A percentile compares a stretch with the other conserved stretches of the same genome.
phyloP scores from a whole-genome alignment of 2,888 invertebrate genomes.

The Nomada flava region DNA sequence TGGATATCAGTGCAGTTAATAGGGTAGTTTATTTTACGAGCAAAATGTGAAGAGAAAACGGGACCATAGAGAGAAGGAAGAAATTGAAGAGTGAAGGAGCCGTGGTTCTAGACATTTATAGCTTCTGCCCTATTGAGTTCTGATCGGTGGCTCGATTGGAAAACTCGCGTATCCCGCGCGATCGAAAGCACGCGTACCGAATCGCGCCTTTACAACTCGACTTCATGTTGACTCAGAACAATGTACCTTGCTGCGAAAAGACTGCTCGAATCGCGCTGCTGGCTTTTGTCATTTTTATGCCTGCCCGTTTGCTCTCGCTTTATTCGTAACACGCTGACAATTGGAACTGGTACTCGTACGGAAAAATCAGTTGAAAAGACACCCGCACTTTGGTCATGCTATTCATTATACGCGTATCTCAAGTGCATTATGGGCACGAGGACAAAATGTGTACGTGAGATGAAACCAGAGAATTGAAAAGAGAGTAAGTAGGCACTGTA shows the following conservation, averaged over 20 bases:
- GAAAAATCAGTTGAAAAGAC: too few species aligned
- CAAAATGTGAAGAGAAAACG: background rate
- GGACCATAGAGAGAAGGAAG: too few species aligned
- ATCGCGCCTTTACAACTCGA: constrained; percentile 22
- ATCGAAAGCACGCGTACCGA: constrained; percentile 1
- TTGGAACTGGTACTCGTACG: too few species aligned
- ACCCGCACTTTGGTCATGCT: too few species aligned
- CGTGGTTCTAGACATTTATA: constrained; percentile 49
- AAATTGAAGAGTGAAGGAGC: background rate
- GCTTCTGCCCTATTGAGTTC: constrained; percentile 55
- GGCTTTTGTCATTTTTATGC: background rate
- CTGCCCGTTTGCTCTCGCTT: background rate
- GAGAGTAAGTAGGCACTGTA: too few species aligned
- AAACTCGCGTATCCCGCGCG: constrained; percentile 23
- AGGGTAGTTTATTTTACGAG: constrained; percentile 58
- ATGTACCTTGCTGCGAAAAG: constrained; percentile 25
- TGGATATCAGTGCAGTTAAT: constrained; percentile 60
- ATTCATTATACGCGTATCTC: too few species aligned
- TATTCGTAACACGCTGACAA: background rate
- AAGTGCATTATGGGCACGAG: too few species aligned
- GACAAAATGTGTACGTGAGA: too few species aligned
- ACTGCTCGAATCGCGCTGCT: constrained; percentile 3
- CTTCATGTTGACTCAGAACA: constrained; percentile 28
- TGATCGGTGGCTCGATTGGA: constrained; percentile 36
- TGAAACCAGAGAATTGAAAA: too few species aligned